Evolutionary conservation across 1,140 invertebrate species (phyloP).

Genomic region (Drosophila busckii): DNA sequence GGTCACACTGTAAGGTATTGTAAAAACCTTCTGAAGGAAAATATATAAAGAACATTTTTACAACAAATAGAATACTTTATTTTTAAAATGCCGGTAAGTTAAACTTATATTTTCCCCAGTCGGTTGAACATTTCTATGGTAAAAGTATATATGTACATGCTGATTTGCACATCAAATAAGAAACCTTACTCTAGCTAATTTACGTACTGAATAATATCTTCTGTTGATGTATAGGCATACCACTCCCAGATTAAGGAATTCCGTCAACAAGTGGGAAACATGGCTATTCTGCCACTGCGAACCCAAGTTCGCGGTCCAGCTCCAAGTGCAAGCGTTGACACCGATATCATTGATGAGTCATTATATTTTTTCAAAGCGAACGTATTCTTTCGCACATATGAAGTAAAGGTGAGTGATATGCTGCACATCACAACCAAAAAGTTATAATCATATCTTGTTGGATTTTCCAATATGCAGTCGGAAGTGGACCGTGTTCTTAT

Average conservation of each 20-base stretch:
- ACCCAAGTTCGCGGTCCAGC: slow-evolving; percentile 93
- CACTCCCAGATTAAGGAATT: slow-evolving; percentile 92
- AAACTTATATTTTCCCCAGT: not conserved
- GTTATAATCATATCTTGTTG: not conserved
- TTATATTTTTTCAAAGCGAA: slow-evolving; percentile 99
- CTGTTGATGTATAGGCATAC: slow-evolving; percentile 86
- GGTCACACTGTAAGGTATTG: too few relatives aligned
- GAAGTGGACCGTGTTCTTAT: slow-evolving; percentile 97
- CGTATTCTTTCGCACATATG: slow-evolving; percentile 99
- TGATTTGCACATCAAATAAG: too few relatives aligned
- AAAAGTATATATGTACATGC: too few relatives aligned
- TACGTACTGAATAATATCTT: too few relatives aligned
- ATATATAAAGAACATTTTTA: not conserved
- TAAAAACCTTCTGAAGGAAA: too few relatives aligned
- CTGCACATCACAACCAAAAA: not conserved
- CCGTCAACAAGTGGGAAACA: slow-evolving; percentile 91
- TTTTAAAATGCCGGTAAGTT: slow-evolving; percentile 47
- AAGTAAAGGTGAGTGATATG: slow-evolving; percentile 89
- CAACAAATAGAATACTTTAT: not conserved
- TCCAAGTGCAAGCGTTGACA: slow-evolving; percentile 84
- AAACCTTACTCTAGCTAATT: too few relatives aligned
- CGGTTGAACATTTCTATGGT: not conserved
- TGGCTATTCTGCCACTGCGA: slow-evolving; percentile 92
- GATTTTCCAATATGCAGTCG: slow-evolving; percentile 83
- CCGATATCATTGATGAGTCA: slow-evolving; percentile 98